Base-by-base conservation (phyloP, 2,113 vertebrate species). In the Neolamprologus fasciatus region DNA sequence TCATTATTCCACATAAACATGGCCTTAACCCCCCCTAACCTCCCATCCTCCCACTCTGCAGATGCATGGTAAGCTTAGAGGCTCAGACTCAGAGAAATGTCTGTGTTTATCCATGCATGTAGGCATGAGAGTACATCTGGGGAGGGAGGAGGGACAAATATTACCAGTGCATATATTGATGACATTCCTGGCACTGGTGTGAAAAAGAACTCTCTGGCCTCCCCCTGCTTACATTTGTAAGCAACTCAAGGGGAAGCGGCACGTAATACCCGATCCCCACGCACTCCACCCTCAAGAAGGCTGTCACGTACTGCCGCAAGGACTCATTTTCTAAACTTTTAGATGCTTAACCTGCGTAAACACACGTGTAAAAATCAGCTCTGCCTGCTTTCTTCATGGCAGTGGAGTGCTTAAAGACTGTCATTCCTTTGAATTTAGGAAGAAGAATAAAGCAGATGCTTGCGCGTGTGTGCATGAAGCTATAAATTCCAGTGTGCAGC, bases 121-220 rank as follows among this genome's bases (percentile, higher is more conserved):
- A 76, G 84, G 66, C 68, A 85, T 81, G 73, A 82, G 85, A 53
- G 80, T 28, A 45, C 45, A 51, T 68, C 7, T 23, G n/a, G 28
- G 14, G 28, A 31, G 55, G 35, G 51, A 26, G 66, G 68, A 9
- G 80, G 53, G 61, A 81, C 86, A 90, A 87, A 87, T 88, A 88
- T 91, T 88, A 87, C 54, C 80, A 50, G 82, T 91, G 90, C 93
- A 92, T 92, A 86, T 93, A 92, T 92, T 89, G 91, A 93, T 94
- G 93, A 89, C 91, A 94, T 96, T 96, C 92, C 92, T 94, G 91
- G 87, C 93, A 87, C 63, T 76, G 58, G 88, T 83, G 89, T 92
- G 90, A 85, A 92, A 93, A 81, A 21, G 53, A 81, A 57, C 86
- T 51, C 84, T 37, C 31, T 45, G 86, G 84, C 87, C 90, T 87